phyloP scores from a whole-genome alignment of 2,888 invertebrate species.

The Cephus rjabovi region DNA sequence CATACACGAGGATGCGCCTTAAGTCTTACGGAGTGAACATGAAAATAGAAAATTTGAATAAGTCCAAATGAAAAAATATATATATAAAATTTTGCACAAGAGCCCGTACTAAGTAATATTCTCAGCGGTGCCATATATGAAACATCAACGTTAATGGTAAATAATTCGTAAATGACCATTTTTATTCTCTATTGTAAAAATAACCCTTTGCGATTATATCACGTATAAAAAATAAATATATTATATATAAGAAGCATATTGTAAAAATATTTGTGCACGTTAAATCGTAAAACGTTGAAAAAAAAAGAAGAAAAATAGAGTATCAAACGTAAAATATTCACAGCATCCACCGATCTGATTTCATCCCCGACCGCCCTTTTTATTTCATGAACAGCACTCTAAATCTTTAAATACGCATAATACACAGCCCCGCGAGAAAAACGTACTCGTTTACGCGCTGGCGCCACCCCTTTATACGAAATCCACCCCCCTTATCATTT shows the following conservation, averaged over 20 bases:
- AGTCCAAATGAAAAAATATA: too few species aligned
- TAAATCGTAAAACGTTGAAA: background rate
- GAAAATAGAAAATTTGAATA: too few species aligned
- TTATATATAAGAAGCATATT: too few species aligned
- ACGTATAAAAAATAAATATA: background rate
- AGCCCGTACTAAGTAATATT: too few species aligned
- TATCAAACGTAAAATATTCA: background rate
- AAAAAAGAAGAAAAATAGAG: background rate
- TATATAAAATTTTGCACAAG: too few species aligned
- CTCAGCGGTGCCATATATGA: background rate
- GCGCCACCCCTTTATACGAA: background rate
- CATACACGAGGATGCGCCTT: too few species aligned
- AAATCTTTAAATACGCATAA: background rate
- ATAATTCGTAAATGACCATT: background rate
- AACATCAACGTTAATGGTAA: background rate
- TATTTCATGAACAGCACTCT: background rate
- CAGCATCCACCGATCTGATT: background rate
- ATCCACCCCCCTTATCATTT: background rate
- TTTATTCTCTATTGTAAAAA: background rate
- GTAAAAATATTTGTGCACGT: background rate
- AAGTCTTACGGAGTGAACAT: too few species aligned
- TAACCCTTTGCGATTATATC: background rate
- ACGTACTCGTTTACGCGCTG: background rate
- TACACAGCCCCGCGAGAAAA: background rate
- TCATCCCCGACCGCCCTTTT: background rate